Evolutionary conservation across 2,888 invertebrate genomes (phyloP).

Genomic region (Xestia rhomboidea): DNA sequence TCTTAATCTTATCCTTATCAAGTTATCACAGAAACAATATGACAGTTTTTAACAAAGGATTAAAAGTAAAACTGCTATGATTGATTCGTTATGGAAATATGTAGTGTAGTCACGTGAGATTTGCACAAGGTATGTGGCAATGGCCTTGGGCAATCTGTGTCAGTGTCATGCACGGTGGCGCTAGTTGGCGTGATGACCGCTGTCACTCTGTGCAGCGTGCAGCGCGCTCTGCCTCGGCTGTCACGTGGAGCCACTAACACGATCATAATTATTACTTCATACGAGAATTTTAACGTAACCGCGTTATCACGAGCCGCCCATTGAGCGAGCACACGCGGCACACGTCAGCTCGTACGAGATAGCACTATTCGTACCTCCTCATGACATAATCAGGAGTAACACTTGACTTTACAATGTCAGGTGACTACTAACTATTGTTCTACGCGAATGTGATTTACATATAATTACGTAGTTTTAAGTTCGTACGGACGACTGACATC

Average conservation of each 20-base stretch:
- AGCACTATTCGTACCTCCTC: slow-evolving; percentile 24
- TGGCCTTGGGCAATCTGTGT: slow-evolving; percentile 74
- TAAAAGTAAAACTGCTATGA: slow-evolving; percentile 52
- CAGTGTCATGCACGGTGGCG: slow-evolving; percentile 74
- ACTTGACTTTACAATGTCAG: slow-evolving; percentile 57
- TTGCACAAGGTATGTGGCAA: slow-evolving; percentile 62
- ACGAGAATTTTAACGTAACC: slow-evolving; percentile 33
- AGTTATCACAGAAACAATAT: slow-evolving; percentile 27
- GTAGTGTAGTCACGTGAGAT: slow-evolving; percentile 67
- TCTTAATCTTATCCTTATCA: slow-evolving; percentile 49
- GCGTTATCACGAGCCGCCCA: slow-evolving; percentile 48
- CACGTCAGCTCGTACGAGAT: slow-evolving; percentile 35
- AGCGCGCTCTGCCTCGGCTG: slow-evolving; percentile 25
- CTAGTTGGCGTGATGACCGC: slow-evolving; percentile 65
- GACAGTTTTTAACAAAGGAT: slow-evolving; percentile 36
- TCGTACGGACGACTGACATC: slow-evolving; percentile 12
- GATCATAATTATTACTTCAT: slow-evolving; percentile 31
- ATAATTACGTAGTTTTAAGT: slow-evolving; percentile 16
- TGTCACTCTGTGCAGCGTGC: slow-evolving; percentile 45
- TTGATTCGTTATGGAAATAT: slow-evolving; percentile 54
- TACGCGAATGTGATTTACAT: slow-evolving; percentile 51
- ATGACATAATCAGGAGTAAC: slow-evolving; percentile 42
- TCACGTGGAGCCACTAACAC: slow-evolving; percentile 57
- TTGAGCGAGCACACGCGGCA: slow-evolving; percentile 31
- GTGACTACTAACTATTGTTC: slow-evolving; percentile 62